Conservation (phyloP, 2,113 vertebrate genomes). For the Lepidothrix coronata region DNA sequence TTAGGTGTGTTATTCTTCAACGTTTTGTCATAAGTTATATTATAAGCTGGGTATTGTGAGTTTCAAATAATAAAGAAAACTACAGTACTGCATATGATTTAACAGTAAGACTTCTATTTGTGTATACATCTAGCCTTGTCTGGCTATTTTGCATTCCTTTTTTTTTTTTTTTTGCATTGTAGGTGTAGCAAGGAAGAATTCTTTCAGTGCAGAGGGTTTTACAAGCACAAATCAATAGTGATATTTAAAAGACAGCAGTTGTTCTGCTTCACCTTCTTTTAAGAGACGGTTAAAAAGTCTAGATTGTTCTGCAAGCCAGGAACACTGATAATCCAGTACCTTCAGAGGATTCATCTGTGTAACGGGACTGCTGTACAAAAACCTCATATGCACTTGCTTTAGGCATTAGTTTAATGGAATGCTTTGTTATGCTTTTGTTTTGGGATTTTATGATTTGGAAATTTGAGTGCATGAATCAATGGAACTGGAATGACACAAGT, state of each 20-base stretch:
- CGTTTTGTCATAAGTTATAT: rapidly evolving
- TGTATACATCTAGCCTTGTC: not conserved
- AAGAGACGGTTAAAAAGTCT: not conserved
- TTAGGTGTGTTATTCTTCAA: not conserved
- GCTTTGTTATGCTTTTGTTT: not conserved
- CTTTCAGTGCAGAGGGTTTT: not conserved
- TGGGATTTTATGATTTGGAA: not conserved
- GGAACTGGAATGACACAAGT: not conserved
- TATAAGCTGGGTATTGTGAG: not conserved
- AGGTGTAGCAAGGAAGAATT: not conserved
- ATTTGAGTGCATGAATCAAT: not conserved
- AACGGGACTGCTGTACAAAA: not conserved
- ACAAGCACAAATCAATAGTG: not conserved
- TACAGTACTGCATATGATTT: not conserved
- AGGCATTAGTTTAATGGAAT: not conserved
- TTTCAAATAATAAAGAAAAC: not conserved
- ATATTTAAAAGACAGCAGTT: not conserved
- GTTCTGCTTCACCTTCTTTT: not conserved
- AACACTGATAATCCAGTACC: not conserved
- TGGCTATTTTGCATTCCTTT: not conserved
- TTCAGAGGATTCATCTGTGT: not conserved
- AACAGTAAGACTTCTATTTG: not conserved
- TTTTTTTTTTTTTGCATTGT: not conserved
- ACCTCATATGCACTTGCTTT: not conserved
- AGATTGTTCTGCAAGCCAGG: not conserved